Percentiles rank a stretch among this genome's conserved stretches.
phyloP scores from a whole-genome alignment of 2,888 invertebrate species.

The Megaustenia siamemsis region DNA sequence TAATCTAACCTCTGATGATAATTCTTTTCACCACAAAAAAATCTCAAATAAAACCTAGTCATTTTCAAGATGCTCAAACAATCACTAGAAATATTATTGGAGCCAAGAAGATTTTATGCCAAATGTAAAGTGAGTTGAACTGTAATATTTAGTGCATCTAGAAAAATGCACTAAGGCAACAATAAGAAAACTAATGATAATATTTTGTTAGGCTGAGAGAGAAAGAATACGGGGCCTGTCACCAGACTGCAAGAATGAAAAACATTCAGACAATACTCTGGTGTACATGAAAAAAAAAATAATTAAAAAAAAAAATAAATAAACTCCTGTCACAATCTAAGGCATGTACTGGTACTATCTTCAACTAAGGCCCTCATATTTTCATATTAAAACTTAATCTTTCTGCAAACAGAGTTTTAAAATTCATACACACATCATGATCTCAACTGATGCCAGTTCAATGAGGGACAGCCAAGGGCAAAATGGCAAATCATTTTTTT shows the following conservation, averaged over 20 bases:
- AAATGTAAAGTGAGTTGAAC: not conserved
- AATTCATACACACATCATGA: constrained; percentile 9
- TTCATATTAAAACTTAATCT: not conserved
- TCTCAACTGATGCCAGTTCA: not conserved
- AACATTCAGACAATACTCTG: not conserved
- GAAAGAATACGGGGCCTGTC: not conserved
- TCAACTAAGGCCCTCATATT: not conserved
- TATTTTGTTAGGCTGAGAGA: not conserved
- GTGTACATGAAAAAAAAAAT: not conserved
- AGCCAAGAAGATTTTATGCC: not conserved
- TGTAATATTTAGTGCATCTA: not conserved
- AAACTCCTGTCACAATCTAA: not conserved
- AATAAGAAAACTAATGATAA: not conserved
- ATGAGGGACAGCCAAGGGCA: not conserved
- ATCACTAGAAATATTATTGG: not conserved
- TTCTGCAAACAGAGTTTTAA: constrained; percentile 17
- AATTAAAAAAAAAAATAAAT: not conserved
- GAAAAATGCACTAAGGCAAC: not conserved
- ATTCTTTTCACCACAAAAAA: not conserved
- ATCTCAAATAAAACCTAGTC: too few species aligned
- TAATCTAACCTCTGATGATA: not conserved
- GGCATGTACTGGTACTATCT: not conserved
- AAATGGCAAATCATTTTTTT: not conserved
- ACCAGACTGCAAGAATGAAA: not conserved
- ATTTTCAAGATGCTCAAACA: not conserved